Evolutionary conservation across 2,797 vertebrate genomes (phyloP).

Genomic region (Tragelaphus eurycerus): DNA sequence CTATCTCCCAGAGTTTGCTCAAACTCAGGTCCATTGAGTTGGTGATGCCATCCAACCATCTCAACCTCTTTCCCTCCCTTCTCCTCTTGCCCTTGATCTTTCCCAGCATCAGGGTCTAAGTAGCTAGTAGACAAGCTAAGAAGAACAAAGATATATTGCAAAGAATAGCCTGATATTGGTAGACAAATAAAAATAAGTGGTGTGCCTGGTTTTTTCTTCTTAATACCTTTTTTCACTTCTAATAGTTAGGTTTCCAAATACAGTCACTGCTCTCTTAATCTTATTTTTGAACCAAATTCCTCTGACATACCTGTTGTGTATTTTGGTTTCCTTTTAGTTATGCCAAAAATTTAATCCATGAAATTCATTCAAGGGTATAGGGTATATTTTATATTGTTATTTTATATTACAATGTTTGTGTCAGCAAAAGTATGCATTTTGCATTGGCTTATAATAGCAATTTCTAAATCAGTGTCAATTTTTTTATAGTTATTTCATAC

Average conservation of each 20-base stretch:
- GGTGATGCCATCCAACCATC: background rate
- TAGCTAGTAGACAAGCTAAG: background rate
- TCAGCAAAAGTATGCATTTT: background rate
- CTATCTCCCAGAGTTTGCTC: background rate
- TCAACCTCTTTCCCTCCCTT: background rate
- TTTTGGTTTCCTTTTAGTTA: constrained; percentile 25
- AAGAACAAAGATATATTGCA: background rate
- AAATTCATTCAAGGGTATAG: background rate
- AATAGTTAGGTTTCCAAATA: background rate
- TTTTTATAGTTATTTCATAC: background rate
- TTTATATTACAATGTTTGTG: background rate
- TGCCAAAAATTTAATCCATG: background rate
- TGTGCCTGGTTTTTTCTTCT: background rate
- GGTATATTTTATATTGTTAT: background rate
- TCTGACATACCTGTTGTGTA: background rate
- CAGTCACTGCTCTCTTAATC: background rate
- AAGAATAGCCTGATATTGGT: background rate
- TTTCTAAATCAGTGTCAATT: background rate
- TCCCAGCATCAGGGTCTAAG: background rate
- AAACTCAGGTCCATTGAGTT: background rate
- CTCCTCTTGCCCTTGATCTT: background rate
- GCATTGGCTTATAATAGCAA: background rate
- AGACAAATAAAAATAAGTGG: background rate
- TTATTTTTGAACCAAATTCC: background rate
- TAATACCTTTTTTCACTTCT: background rate